These are phyloP conservation scores for Piscicola geometra DNA, from an alignment of 2,888 invertebrate genomes.

Conservation along the genomic window DNA sequence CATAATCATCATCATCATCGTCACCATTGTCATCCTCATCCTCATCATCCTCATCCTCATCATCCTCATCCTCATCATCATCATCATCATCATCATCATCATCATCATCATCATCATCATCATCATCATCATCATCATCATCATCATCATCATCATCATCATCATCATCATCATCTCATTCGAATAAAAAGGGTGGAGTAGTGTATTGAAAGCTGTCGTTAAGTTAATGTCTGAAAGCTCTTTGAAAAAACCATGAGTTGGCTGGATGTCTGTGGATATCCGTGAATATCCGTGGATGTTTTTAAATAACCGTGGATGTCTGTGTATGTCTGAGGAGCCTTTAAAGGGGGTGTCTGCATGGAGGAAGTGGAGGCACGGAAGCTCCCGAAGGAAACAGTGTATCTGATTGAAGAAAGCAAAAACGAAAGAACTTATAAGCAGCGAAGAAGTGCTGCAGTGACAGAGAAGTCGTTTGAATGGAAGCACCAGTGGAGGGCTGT, in stretches of 20 bases:
- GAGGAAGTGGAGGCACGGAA: too few species aligned
- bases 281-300: neutral
- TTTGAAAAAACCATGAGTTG: too few species aligned
- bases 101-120: slow-evolving; percentile 11
- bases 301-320: neutral
- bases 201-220: neutral
- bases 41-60: neutral
- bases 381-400: too few species aligned
- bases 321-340: neutral
- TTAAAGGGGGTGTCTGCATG: neutral
- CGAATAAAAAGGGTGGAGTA: neutral
- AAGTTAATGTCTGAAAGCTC: too few species aligned
- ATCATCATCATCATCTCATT: slow-evolving; percentile 10
- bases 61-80: neutral
- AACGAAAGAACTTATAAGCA: too few species aligned
- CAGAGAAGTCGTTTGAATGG: too few species aligned
- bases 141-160: slow-evolving; percentile 21
- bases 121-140: slow-evolving; percentile 10
- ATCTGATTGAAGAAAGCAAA: too few species aligned
- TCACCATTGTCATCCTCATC: neutral
- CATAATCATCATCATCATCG: neutral
- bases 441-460: too few species aligned
- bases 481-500: too few species aligned
- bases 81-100: slow-evolving; percentile 22
- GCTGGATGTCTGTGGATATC: too few species aligned